Conservation (phyloP, 2,797 vertebrate species). For the Adelosebastes latens region DNA sequence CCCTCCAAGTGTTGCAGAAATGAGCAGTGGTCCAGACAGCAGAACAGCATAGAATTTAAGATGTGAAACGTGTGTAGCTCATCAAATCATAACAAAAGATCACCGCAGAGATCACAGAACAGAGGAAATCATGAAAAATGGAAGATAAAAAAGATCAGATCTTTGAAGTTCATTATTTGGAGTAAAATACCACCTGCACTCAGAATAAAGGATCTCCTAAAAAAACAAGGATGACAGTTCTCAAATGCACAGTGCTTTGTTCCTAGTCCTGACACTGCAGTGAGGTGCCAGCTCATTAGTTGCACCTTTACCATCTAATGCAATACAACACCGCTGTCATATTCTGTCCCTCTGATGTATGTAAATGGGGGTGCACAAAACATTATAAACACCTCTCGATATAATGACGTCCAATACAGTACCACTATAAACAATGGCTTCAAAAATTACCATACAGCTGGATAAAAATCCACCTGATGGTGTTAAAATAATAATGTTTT, state of each 20-base stretch:
- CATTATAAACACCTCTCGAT: background rate
- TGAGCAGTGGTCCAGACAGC: background rate
- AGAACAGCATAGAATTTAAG: background rate
- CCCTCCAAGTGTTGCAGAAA: background rate
- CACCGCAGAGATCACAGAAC: background rate
- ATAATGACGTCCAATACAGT: background rate
- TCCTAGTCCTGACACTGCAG: background rate
- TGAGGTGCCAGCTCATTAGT: conserved; percentile 5
- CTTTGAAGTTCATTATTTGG: conserved; percentile 13
- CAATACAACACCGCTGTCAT: conserved; percentile 1
- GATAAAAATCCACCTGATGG: background rate
- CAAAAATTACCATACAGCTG: background rate
- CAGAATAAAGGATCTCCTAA: background rate
- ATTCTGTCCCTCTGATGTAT: background rate
- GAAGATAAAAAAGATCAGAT: background rate
- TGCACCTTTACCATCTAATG: background rate
- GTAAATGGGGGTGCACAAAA: background rate
- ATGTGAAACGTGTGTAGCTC: background rate
- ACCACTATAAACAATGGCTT: background rate
- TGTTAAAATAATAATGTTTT: background rate
- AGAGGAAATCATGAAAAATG: background rate
- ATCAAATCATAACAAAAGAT: background rate
- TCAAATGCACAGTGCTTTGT: conserved; percentile 6
- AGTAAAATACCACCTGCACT: background rate
- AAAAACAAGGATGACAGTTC: background rate